phyloP scores from a whole-genome alignment of 2,797 vertebrate genomes.

The Eurystomus glaucurus region DNA sequence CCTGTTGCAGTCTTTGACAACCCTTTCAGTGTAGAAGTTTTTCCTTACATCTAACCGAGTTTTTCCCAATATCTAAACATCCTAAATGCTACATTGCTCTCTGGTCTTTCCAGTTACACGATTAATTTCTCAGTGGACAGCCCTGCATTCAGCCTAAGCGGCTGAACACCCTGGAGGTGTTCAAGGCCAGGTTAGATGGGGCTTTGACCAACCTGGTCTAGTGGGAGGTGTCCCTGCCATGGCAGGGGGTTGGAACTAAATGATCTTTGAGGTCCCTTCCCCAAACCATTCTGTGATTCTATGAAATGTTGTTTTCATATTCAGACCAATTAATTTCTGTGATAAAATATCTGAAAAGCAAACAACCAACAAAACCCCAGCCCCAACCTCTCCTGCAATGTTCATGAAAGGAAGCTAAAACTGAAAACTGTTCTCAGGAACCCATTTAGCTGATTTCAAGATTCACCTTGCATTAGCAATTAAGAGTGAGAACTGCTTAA shows the following conservation, averaged over 20 bases:
- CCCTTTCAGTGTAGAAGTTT: too few relatives aligned
- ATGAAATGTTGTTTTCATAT: neutral
- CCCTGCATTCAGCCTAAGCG: neutral
- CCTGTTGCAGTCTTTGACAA: too few relatives aligned
- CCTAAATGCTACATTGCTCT: neutral
- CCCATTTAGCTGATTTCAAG: neutral
- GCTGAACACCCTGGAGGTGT: too few relatives aligned
- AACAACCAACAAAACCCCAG: neutral
- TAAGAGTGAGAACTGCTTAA: neutral
- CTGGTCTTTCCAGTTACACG: neutral
- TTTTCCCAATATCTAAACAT: too few relatives aligned
- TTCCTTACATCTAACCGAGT: too few relatives aligned
- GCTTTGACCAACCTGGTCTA: too few relatives aligned
- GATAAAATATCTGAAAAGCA: neutral
- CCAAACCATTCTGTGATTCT: too few relatives aligned
- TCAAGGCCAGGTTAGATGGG: too few relatives aligned
- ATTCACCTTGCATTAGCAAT: neutral
- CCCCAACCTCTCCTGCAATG: neutral
- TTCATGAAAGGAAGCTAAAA: neutral
- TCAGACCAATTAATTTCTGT: neutral
- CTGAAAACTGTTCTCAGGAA: neutral
- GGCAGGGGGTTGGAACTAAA: too few relatives aligned
- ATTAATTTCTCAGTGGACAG: neutral
- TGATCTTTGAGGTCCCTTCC: too few relatives aligned
- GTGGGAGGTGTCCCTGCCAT: too few relatives aligned